phyloP scores from a whole-genome alignment of 2,113 vertebrate genomes.

The Nestor notabilis region DNA sequence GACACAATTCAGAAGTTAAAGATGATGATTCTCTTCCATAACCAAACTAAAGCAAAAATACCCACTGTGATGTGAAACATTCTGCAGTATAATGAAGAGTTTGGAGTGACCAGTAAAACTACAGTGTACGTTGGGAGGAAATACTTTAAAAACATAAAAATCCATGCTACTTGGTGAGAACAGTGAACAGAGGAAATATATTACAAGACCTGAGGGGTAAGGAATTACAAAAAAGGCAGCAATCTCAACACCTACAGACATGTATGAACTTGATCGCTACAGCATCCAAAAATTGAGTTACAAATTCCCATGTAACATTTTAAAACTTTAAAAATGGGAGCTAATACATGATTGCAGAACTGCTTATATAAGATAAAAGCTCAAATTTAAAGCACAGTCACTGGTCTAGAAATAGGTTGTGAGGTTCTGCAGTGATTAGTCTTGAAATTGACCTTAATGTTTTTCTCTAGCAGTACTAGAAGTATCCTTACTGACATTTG shows the following conservation, averaged over 20 bases:
- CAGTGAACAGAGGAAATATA: neutral
- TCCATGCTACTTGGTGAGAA: neutral
- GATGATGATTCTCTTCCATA: neutral
- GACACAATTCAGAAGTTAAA: neutral
- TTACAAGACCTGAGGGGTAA: neutral
- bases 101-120: neutral
- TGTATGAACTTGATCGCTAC: neutral
- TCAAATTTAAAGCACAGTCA: neutral
- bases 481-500: neutral
- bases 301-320: neutral
- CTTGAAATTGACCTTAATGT: neutral
- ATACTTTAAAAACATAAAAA: neutral
- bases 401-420: neutral
- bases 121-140: neutral
- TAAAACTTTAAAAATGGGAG: neutral
- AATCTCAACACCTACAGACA: neutral
- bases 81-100: neutral
- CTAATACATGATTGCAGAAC: neutral
- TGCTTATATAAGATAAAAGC: neutral
- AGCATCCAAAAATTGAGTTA: neutral
- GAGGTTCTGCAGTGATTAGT: neutral
- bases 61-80: fast-evolving
- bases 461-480: neutral
- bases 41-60: neutral
- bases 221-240: neutral